Percentiles rank a stretch among this genome's conserved stretches.
Evolutionary conservation across 2,113 vertebrate genomes (phyloP).

Genomic region (Actinemys pallida): DNA sequence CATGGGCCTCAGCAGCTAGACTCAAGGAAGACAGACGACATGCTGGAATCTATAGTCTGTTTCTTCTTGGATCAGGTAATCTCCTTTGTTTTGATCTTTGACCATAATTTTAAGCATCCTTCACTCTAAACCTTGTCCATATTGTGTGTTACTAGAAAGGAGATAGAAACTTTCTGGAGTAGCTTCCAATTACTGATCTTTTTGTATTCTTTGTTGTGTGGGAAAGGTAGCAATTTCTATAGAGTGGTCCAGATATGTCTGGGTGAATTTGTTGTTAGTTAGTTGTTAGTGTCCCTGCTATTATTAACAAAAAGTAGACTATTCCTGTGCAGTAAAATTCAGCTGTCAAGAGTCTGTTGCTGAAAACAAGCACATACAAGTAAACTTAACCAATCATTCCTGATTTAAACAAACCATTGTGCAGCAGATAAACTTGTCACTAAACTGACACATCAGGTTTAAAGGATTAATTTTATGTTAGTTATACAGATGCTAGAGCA

Average conservation of each 20-base stretch:
- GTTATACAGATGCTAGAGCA: background rate
- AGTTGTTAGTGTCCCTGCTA: background rate
- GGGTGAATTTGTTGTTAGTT: background rate
- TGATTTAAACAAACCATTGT: background rate
- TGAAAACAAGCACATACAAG: background rate
- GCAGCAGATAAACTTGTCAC: background rate
- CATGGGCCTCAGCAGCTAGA: background rate
- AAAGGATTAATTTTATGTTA: conserved; percentile 15
- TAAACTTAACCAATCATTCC: conserved; percentile 18
- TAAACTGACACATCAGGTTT: conserved; percentile 25
- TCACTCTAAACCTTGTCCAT: background rate
- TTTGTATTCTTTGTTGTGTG: background rate
- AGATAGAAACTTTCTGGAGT: background rate
- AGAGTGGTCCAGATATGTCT: rapidly evolving
- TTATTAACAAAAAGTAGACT: background rate
- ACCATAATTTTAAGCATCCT: background rate
- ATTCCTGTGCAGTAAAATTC: background rate
- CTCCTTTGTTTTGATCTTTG: conserved; percentile 4
- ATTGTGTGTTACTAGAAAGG: background rate
- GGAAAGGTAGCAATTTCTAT: background rate
- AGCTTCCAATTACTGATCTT: background rate
- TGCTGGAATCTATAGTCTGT: background rate
- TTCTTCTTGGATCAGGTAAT: background rate
- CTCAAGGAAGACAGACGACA: background rate
- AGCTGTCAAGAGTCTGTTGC: background rate